Evolutionary conservation across 2,113 vertebrate species (phyloP), one percentile per base, ranked within the genome.

Genomic region (Dunckerocampus dactyliophorus): DNA sequence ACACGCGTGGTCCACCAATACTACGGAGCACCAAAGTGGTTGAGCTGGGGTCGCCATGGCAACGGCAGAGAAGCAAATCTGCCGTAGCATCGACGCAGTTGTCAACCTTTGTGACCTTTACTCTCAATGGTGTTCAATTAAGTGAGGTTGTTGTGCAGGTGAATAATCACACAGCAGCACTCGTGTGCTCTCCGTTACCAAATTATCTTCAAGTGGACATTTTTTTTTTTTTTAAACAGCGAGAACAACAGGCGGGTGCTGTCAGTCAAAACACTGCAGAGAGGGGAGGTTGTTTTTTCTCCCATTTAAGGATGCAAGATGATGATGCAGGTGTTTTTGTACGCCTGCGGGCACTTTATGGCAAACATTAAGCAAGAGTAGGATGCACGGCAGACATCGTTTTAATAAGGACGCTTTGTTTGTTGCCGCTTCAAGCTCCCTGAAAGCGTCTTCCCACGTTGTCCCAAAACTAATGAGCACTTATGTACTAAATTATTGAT

Each of bases 401-500:
- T 8, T 31, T 31, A 34, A 31, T 9, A n/a, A 53, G 24, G 15
- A 7, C 8, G 7, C 24, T 31, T 28, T 28, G 21, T 50, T 50
- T 22, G 49, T 16, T 16, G 14, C 49, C 14, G 49, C 15, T 51
- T 51, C 16, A 24, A 51, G 49, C 22, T 8, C 21, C 15, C 21
- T 34, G 1, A 34, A 51, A 51, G 3, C 21, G 14, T 51, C 49
- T 24, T 15, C 49, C 49, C 24, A 17, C 8, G 51, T 31, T 53
- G 16, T 31, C 51, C 22, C 51, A 5, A 53, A 31, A 53, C 51
- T 53, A 53, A 53, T 31, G 51, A 53, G 24, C 51, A 53, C 24
- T 34, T 53, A 53, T 34, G 24, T 53, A 11, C 16, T 53, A 4
- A 53, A 53, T 53, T 53, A 53, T 53, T 34, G 51, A 53, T 53